phyloP scores from a whole-genome alignment of 2,888 invertebrate species.

The Strigamia transsilvanica region DNA sequence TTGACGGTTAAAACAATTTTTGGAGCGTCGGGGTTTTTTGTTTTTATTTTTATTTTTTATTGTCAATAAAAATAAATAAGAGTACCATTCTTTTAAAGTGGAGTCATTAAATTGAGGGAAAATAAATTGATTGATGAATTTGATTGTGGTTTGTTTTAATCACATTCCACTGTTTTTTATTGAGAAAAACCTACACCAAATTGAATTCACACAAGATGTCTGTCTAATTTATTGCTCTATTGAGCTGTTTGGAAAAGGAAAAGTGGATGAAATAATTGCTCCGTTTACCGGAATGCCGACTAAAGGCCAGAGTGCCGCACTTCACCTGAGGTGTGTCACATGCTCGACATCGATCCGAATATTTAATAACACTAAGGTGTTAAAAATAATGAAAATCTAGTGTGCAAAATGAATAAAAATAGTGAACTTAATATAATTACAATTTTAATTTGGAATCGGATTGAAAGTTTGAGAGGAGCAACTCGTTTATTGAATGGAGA shows the following conservation, averaged over 20 bases:
- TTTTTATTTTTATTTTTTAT: neutral
- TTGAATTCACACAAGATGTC: constrained; percentile 32
- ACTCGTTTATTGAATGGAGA: neutral
- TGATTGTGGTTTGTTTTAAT: constrained; percentile 6
- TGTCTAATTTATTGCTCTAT: constrained; percentile 42
- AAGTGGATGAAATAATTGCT: constrained; percentile 38
- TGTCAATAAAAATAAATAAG: neutral
- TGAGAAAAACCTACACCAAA: constrained; percentile 6
- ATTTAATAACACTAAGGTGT: constrained; percentile 29
- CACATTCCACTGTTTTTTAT: neutral
- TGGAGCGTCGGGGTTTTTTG: neutral
- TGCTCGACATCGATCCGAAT: constrained; percentile 19
- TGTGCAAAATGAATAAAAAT: neutral
- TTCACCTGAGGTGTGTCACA: constrained; percentile 7
- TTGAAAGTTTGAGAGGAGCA: too few relatives aligned
- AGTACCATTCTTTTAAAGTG: too few relatives aligned
- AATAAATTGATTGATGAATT: too few relatives aligned
- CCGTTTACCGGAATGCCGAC: constrained; percentile 34
- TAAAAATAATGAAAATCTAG: neutral
- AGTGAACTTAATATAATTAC: too few relatives aligned
- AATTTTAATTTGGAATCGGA: too few relatives aligned
- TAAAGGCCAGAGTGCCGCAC: neutral
- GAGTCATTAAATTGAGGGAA: too few relatives aligned
- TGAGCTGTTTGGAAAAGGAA: constrained; percentile 35
- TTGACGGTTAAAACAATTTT: neutral